Percentiles rank a stretch among this genome's conserved stretches.
These are phyloP conservation scores for Brachionus paranguensis DNA, from an alignment of 1,140 invertebrate genomes.

Conservation along the genomic window DNA sequence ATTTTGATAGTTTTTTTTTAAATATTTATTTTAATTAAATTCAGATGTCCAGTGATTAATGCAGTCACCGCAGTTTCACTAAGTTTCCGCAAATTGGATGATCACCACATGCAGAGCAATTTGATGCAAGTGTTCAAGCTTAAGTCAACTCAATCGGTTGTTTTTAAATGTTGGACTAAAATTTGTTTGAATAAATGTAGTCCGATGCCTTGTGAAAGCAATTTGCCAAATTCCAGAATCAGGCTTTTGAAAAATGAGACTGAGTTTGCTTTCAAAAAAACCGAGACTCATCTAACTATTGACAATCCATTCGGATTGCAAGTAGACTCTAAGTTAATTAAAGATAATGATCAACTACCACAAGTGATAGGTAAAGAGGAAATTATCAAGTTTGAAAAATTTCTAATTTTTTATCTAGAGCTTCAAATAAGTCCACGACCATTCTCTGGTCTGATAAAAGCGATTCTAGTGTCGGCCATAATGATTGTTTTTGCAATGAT, in stretches of 20 bases:
- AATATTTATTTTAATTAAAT: neutral
- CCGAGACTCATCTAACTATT: neutral
- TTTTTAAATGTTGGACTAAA: conserved; percentile 2
- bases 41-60: conserved; percentile 9
- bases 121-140: conserved; percentile 19
- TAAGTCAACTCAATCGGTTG: neutral
- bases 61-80: neutral
- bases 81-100: neutral
- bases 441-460: neutral
- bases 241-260: neutral
- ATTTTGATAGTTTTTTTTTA: too few relatives aligned
- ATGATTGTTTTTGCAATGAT: conserved; percentile 21
- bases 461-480: neutral
- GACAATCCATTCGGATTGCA: conserved; percentile 6
- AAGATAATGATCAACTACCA: neutral
- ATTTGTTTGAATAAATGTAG: neutral
- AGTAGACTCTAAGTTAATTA: neutral
- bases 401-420: neutral
- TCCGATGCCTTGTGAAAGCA: neutral
- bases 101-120: neutral
- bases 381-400: neutral
- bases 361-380: neutral
- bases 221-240: neutral
- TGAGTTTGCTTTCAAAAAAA: neutral
- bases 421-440: neutral